Base-by-base conservation (phyloP, 2,888 invertebrate genomes). In the Lagria hirta region DNA sequence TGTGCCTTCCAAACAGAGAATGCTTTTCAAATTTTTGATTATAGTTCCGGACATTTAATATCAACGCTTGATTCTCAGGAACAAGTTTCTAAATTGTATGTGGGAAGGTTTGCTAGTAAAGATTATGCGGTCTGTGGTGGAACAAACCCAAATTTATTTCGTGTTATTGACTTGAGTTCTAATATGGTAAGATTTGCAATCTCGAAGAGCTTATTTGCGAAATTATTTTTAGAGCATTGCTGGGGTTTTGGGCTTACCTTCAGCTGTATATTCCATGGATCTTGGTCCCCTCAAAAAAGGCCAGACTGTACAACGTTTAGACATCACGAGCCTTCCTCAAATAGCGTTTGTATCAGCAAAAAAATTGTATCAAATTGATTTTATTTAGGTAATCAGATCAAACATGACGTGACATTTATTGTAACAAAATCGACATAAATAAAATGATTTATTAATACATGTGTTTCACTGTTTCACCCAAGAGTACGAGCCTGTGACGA, bases 11-110 rank as follows among this genome's bases (percentile, higher is more conserved):
- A 81, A 70, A 77, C 75, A 28, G 74, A 75, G 46, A 74, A 81
- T 52, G 69, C 75, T 23, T 71, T 84, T 45, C 81, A 83, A 64
- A 52, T 82, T 13, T 84, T 82, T 79, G 83, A 84, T 64, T 84
- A 84, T 56, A 76, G 75, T 4, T 76, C 78, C n/a, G 80, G 80
- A 47, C 80, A 79, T 66, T 67, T 82, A 34, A 77, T 83, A 24
- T 73, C 75, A 48, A 77, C 75, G 7, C 69, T 83, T 28, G 74
- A 75, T 41, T 81, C 81, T 1, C 82, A 83, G 57, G 64, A 68
- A 26, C 58, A 65, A 27, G 62, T 68, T 24, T 76, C 75, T 13
- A 26, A 81, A 72, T 70, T 83, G 10, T 83, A 81, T 60, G 80
- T 80, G 56, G 83, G 83, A 13, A 78, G 74, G 64, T 77, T 77